phyloP scores from a whole-genome alignment of 2,888 invertebrate genomes.

The Drosophila lutescens region DNA sequence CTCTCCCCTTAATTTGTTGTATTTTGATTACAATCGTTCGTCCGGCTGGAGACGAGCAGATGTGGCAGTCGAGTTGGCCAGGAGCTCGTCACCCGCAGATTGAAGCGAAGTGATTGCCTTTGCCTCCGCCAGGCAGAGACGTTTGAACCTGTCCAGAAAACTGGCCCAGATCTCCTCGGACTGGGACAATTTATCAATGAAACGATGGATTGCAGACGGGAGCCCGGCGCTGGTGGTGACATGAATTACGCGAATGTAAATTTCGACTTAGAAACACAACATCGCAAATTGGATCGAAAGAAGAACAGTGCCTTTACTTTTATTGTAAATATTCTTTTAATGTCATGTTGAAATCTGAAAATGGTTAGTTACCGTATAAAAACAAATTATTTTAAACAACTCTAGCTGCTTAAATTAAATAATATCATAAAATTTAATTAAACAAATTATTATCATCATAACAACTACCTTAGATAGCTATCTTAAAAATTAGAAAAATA shows the following conservation, averaged over 20 bases:
- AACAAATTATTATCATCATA: no score
- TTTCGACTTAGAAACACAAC: slow-evolving; percentile 52
- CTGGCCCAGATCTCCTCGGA: slow-evolving; percentile 41
- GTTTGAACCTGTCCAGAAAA: slow-evolving; percentile 51
- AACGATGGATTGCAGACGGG: slow-evolving; percentile 67
- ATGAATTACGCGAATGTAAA: slow-evolving; percentile 59
- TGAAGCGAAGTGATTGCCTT: slow-evolving; percentile 73
- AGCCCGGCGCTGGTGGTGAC: slow-evolving; percentile 27
- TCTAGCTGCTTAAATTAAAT: no score
- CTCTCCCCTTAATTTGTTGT: slow-evolving; percentile 75
- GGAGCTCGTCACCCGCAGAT: slow-evolving; percentile 50
- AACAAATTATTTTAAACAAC: no score
- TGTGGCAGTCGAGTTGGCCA: slow-evolving; percentile 45
- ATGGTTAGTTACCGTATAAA: no score
- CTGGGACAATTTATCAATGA: slow-evolving; percentile 74
- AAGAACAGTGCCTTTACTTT: no score
- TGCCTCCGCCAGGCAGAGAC: slow-evolving; percentile 28
- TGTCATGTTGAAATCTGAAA: no score
- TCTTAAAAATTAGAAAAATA: no score
- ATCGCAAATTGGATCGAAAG: slow-evolving; percentile 24
- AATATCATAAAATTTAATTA: no score
- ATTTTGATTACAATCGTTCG: slow-evolving; percentile 77
- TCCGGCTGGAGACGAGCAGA: slow-evolving; percentile 56
- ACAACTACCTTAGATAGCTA: no score
- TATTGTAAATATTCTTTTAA: no score